These are phyloP conservation scores for Diaprepes abbreviatus DNA, from an alignment of 2,888 invertebrate genomes.

Conservation along the genomic window DNA sequence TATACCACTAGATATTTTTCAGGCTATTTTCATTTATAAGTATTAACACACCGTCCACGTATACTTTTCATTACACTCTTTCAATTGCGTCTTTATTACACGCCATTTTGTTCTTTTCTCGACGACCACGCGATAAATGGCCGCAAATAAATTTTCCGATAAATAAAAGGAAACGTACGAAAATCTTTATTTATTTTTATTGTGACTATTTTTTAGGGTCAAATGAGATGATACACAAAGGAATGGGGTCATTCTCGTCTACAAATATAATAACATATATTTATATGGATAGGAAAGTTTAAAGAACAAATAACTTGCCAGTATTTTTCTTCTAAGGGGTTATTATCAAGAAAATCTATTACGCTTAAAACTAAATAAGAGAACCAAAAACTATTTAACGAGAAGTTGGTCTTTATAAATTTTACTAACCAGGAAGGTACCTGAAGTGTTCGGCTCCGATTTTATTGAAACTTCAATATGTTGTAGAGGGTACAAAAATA, in stretches of 20 bases:
- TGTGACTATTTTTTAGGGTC: conserved; percentile 15
- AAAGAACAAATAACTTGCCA: no score
- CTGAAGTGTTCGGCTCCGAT: no score
- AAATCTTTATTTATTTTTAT: conserved; percentile 46
- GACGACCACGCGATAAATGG: conserved; percentile 35
- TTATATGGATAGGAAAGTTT: no score
- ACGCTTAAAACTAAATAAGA: no score
- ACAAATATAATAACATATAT: no score
- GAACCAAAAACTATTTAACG: no score
- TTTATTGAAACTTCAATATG: no score
- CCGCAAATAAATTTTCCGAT: conserved; percentile 17
- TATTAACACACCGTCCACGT: conserved; percentile 44
- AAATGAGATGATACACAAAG: background rate
- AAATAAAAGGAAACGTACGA: conserved; percentile 40
- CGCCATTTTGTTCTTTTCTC: conserved; percentile 46
- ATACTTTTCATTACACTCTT: conserved; percentile 48
- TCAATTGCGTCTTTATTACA: conserved; percentile 47
- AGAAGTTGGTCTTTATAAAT: no score
- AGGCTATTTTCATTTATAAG: conserved; percentile 33
- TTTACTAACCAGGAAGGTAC: no score
- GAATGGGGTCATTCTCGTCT: background rate
- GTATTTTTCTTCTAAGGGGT: no score
- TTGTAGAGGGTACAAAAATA: no score
- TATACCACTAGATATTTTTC: conserved; percentile 24
- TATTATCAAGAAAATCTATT: no score